Evolutionary conservation across 2,113 vertebrate species (phyloP), one percentile per base, ranked within the genome.

Genomic region (Nycticryphes semicollaris): DNA sequence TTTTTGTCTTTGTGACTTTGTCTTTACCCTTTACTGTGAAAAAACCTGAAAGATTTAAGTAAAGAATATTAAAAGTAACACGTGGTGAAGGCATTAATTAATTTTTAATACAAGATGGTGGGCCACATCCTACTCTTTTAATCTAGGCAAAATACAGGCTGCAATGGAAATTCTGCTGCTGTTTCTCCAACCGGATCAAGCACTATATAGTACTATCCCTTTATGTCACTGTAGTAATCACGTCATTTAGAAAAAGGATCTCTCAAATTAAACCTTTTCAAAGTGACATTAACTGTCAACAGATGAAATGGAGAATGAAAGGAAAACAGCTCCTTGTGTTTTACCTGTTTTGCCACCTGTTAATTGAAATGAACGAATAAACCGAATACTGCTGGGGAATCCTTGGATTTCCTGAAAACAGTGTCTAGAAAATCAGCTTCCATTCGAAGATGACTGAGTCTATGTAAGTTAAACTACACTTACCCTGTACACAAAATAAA

Each of bases 321-420:
- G 48, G 48, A 63, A 69, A 93, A 15, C 3, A 87, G 37, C 51
- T 63, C 62, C 33, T 50, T 67, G 14, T 78, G 59, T 70, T 93
- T 78, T 39, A 79, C 89, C 85, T 93, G 60, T 31, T 91, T 39
- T 64, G 60, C 63, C 43, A 67, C 86, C 87, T 94, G 81, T 97
- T 97, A 95, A 87, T 57, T 63, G 89, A 43, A 95, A 81, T 20
- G 23, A 84, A 76, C 41, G 7, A 75, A 85, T 35, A 73, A 86
- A 60, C 13, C 14, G 30, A 72, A 51, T 10, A 23, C 30, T 89
- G 69, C 3, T 35, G 68, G 17, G 39, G 16, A 84, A 56, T 60
- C 50, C 31, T 37, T 78, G 39, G 63, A 39, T 87, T 81, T 84
- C 80, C 79, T 78, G 43, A 63, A 60, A 87, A 53, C 27, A 4